A percentile compares a stretch with the other conserved stretches of the same genome.
phyloP scores from a whole-genome alignment of 53 echinoderm and acorn worm species.

The Arbacia lixula region DNA sequence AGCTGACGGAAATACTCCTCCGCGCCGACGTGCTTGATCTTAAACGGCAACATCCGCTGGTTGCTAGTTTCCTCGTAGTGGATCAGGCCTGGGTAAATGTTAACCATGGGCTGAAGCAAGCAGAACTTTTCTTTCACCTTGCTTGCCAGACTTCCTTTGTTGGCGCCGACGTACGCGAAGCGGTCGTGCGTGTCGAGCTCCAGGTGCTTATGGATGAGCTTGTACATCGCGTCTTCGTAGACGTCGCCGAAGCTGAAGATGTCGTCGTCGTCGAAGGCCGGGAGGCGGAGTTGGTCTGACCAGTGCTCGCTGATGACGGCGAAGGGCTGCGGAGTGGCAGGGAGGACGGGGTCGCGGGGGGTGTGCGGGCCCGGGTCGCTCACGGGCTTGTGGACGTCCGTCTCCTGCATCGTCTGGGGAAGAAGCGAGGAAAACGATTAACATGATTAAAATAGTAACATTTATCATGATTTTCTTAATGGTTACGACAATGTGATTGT shows the following conservation, averaged over 20 bases:
- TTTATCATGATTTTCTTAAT: no score
- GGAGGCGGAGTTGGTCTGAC: constrained; percentile 73
- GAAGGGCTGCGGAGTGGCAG: constrained; percentile 86
- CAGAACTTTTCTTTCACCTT: constrained; percentile 95
- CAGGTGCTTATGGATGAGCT: constrained; percentile 94
- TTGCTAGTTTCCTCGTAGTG: constrained; percentile 96
- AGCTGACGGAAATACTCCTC: constrained; percentile 97
- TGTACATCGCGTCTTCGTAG: constrained; percentile 87
- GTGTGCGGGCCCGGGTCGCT: constrained; percentile 33
- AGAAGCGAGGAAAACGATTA: background rate
- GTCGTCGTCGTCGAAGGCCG: constrained; percentile 59
- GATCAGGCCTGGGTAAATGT: constrained; percentile 93
- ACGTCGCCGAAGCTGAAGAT: constrained; percentile 89
- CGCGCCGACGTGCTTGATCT: constrained; percentile 89
- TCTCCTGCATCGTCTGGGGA: constrained; percentile 28
- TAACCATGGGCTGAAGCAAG: constrained; percentile 94
- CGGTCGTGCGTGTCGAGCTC: constrained; percentile 95
- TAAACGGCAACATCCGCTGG: constrained; percentile 87
- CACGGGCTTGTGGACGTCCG: constrained; percentile 30
- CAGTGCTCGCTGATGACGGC: constrained; percentile 94
- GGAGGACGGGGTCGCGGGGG: constrained; percentile 56
- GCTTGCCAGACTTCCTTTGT: constrained; percentile 83
- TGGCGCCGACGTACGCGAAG: constrained; percentile 91
- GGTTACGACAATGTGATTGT: no score
- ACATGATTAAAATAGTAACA: background rate